A percentile compares a stretch with the other conserved stretches of the same genome.
These are phyloP conservation scores for Latrodectus hesperus DNA, from an alignment of 2,888 invertebrate species.

Conservation along the genomic window DNA sequence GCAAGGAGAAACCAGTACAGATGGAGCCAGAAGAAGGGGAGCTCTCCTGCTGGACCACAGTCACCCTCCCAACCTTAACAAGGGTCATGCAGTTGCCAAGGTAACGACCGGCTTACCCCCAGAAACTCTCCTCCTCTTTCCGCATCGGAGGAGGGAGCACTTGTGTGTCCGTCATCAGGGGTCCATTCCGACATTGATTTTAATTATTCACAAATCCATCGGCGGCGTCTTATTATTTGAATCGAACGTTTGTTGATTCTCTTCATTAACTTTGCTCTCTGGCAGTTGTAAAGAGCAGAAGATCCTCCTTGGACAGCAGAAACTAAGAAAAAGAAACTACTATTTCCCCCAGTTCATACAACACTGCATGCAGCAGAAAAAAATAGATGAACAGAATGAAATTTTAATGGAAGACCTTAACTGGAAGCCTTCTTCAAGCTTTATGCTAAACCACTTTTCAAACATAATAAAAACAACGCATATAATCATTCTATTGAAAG, in stretches of 20 bases:
- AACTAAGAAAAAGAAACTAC: no score
- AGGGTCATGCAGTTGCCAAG: constrained; percentile 67
- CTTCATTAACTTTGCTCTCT: constrained; percentile 10
- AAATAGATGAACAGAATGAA: no score
- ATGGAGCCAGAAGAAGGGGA: constrained; percentile 42
- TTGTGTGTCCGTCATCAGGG: constrained; percentile 61
- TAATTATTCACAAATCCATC: constrained; percentile 69
- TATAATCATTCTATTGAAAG: no score
- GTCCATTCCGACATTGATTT: constrained; percentile 69
- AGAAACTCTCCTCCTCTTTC: constrained; percentile 19
- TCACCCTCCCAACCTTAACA: constrained; percentile 63
- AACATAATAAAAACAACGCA: no score
- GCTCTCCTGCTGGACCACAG: constrained; percentile 38
- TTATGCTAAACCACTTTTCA: no score
- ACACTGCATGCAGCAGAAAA: no score
- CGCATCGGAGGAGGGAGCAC: constrained; percentile 43
- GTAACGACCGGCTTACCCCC: constrained; percentile 43
- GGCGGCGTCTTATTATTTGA: constrained; percentile 42
- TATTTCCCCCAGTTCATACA: no score
- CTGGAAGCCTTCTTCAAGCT: no score
- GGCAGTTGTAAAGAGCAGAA: constrained; percentile 11
- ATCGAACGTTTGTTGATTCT: constrained; percentile 44
- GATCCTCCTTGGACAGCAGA: not conserved
- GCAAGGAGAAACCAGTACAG: constrained; percentile 21
- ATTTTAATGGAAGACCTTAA: no score